Conservation (phyloP, 2,797 vertebrate genomes). For the Mus caroli region DNA sequence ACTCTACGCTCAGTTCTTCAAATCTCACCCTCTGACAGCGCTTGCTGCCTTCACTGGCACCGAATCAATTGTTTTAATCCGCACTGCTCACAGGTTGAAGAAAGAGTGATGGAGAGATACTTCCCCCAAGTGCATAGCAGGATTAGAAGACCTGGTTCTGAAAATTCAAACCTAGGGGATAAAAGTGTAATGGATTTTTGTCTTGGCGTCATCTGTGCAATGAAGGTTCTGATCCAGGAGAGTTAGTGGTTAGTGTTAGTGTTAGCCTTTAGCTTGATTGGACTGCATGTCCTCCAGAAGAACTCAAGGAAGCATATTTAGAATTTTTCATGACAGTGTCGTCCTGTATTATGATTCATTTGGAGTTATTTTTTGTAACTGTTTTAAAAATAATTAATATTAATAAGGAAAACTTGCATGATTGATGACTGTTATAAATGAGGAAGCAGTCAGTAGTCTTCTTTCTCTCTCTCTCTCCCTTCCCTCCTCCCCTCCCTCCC, state of each 20-base stretch:
- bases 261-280: neutral
- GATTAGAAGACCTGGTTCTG: slow-evolving; percentile 2
- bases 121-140: neutral
- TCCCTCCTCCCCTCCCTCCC: neutral
- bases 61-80: slow-evolving; percentile 12
- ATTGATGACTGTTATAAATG: neutral
- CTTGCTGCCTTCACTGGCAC: neutral
- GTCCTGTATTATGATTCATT: slow-evolving; percentile 28
- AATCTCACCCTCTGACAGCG: neutral
- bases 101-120: neutral
- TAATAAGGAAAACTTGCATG: slow-evolving; percentile 13
- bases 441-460: neutral
- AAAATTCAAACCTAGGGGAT: slow-evolving; percentile 6
- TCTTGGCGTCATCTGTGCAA: neutral
- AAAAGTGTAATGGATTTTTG: slow-evolving; percentile 27
- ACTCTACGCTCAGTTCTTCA: neutral
- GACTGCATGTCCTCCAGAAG: neutral
- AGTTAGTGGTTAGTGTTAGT: neutral
- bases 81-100: neutral
- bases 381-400: slow-evolving; percentile 32
- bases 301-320: slow-evolving; percentile 53
- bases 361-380: slow-evolving; percentile 35
- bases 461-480: neutral
- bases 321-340: slow-evolving; percentile 21
- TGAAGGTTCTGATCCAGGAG: neutral